phyloP scores from a whole-genome alignment of 2,888 invertebrate genomes.

The Halocaridina rubra region DNA sequence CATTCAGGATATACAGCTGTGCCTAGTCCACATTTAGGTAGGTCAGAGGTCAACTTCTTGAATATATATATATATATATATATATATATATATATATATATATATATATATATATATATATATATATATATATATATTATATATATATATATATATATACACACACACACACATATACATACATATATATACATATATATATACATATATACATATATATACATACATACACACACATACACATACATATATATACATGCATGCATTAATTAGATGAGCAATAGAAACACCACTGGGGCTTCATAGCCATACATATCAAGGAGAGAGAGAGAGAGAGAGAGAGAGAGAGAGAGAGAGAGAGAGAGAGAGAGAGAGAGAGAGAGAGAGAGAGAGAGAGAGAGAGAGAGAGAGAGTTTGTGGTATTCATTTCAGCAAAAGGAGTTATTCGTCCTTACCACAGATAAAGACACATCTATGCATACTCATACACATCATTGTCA shows the following conservation, averaged over 20 bases:
- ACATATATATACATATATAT: not conserved
- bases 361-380: not conserved
- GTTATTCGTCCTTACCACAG: too few relatives aligned
- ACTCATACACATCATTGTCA: too few relatives aligned
- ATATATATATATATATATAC: not conserved
- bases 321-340: not conserved
- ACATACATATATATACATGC: too few relatives aligned
- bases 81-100: not conserved
- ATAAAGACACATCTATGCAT: too few relatives aligned
- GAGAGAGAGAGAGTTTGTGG: not conserved
- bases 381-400: not conserved
- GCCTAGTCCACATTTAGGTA: too few relatives aligned
- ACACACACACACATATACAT: not conserved
- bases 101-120: not conserved
- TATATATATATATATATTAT: not conserved
- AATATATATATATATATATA: not conserved
- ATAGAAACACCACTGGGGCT: too few relatives aligned
- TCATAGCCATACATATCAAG: not conserved
- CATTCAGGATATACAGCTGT: too few relatives aligned
- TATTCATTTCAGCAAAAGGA: not conserved
- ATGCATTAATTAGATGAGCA: too few relatives aligned
- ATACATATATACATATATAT: not conserved
- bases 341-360: not conserved
- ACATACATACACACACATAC: too few relatives aligned
- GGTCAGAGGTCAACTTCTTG: not conserved